phyloP scores from a whole-genome alignment of 2,113 vertebrate species.

The Psophia crepitans region DNA sequence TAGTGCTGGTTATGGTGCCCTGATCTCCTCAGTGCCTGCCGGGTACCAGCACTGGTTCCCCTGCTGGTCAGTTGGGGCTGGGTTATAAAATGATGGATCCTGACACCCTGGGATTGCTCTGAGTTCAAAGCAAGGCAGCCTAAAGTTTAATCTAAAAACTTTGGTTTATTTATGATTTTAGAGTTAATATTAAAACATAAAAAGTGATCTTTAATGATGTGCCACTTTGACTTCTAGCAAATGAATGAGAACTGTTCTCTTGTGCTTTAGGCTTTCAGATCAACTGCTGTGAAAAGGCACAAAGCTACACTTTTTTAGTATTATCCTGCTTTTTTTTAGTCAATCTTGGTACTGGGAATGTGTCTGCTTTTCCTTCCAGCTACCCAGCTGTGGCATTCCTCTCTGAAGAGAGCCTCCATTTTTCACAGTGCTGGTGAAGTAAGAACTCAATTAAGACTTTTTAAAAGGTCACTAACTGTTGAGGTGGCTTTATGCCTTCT shows the following conservation, averaged over 20 bases:
- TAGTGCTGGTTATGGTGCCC: background rate
- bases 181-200: background rate
- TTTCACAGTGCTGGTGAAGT: background rate
- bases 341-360: slow-evolving; percentile 63
- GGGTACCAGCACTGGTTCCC: background rate
- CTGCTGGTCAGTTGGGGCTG: background rate
- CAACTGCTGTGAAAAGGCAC: slow-evolving; percentile 70
- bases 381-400: slow-evolving; percentile 21
- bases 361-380: slow-evolving; percentile 57
- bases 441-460: background rate
- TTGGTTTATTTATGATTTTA: slow-evolving; percentile 22
- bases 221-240: slow-evolving; percentile 53
- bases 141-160: background rate
- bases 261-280: slow-evolving; percentile 72
- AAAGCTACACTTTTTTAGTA: slow-evolving; percentile 59
- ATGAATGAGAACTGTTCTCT: slow-evolving; percentile 66
- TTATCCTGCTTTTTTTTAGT: slow-evolving; percentile 47
- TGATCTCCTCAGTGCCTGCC: background rate
- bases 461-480: background rate
- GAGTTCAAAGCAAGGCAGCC: background rate
- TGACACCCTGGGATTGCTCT: background rate
- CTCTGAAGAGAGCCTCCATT: slow-evolving; percentile 51
- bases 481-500: background rate
- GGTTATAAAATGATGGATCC: background rate
- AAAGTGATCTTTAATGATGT: slow-evolving; percentile 45